Base-by-base conservation (phyloP, 2,888 invertebrate genomes). In the Acholoe squamosa region DNA sequence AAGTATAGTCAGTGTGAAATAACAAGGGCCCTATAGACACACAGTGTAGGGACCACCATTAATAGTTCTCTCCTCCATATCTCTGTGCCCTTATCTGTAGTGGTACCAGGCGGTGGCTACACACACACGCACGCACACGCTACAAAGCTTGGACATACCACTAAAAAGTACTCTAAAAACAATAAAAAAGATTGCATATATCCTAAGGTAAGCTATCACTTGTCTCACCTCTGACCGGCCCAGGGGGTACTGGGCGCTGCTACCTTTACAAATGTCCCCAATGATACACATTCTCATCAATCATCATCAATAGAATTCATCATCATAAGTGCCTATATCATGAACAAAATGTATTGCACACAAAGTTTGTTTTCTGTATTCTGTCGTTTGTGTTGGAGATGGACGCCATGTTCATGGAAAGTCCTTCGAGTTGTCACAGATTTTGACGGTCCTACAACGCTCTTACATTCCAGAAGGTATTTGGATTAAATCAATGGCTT, bases 121-220 rank as follows among this genome's bases (percentile, higher is more conserved):
- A 80, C 80, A 80, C 52, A 80, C 80, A 80, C 43, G 25, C 86
- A 80, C 80, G 33, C 52, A 80, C 80, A 80, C 43, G 25, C 86
- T 86, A 86, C 86, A 86, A 86, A 86, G 86, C 86, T 86, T 28
- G 43, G 31, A 86, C 86, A 54, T 86, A 86, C 86, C 86, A 86
- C 86, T 86, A 86, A 86, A 86, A 86, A 54, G 86, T 86, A 86
- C 56, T 86, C 86, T 86, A 86, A 86, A 86, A 86, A 52, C 28
- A 56, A 54, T 54, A 86, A 86, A 52, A 86, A 86, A 86, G 54
- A 54, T 86, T 86, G 86, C 86, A 86, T 86, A 86, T 86, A 86
- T 86, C 54, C 86, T 86, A 86, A 56, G 56, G 52, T 86, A 86
- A 86, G 86, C 86, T 86, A 86, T 86, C 86, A 86, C 86, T 86